phyloP scores from a whole-genome alignment of 92 coral and sea anemone genomes.

The Umimayanthus chanpuru region DNA sequence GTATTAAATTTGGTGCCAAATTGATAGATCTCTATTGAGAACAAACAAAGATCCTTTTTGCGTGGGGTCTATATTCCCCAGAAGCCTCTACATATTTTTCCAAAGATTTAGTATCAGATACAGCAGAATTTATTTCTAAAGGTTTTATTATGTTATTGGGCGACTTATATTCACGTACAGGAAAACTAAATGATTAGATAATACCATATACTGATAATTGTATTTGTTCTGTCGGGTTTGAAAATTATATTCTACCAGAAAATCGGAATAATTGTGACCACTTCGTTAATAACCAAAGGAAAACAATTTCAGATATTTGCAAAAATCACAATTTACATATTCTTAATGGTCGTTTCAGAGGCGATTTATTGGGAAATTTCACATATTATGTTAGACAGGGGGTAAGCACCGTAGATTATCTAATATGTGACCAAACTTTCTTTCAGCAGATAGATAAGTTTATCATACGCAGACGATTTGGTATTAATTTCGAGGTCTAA shows the following conservation, averaged over 20 bases:
- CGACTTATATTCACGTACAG: not conserved
- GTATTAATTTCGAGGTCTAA: too few relatives aligned
- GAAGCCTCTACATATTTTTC: too few relatives aligned
- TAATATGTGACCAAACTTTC: not conserved
- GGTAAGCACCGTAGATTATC: too few relatives aligned
- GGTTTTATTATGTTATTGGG: not conserved
- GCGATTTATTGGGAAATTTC: too few relatives aligned
- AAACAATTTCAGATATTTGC: too few relatives aligned
- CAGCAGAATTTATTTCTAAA: not conserved
- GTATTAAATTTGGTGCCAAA: too few relatives aligned
- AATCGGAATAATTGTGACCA: not conserved
- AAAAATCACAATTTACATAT: too few relatives aligned
- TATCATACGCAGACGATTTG: too few relatives aligned
- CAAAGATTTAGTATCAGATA: not conserved
- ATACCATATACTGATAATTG: too few relatives aligned
- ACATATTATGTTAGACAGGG: too few relatives aligned
- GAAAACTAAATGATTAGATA: not conserved
- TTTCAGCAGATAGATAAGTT: not conserved
- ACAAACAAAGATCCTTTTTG: not conserved
- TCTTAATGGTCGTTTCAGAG: too few relatives aligned
- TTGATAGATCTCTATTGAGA: not conserved
- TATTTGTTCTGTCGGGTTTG: too few relatives aligned
- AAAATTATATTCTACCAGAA: not conserved
- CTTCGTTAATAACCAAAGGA: not conserved
- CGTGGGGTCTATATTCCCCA: not conserved